Conservation (phyloP, 2,113 vertebrate species). For the Cepphus grylle region DNA sequence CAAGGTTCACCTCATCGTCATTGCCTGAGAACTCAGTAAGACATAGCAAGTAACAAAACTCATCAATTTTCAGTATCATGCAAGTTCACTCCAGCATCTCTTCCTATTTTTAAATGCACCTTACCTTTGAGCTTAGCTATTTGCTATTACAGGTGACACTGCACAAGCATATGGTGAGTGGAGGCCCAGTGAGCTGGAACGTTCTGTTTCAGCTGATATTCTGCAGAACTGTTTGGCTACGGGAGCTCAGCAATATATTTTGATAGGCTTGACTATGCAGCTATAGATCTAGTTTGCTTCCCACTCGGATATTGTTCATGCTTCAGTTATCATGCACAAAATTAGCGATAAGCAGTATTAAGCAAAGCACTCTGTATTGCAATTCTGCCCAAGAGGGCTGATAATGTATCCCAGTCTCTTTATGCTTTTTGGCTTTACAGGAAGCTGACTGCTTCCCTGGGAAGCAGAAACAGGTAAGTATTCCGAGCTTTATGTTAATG, state of each 20-base stretch:
- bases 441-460: neutral
- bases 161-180: neutral
- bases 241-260: conserved; percentile 44
- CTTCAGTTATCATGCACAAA: conserved; percentile 51
- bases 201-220: conserved; percentile 12
- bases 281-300: conserved; percentile 47
- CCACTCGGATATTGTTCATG: conserved; percentile 29
- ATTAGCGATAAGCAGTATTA: conserved; percentile 54
- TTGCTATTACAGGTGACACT: conserved; percentile 23
- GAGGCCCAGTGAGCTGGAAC: conserved; percentile 56
- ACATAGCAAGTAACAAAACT: neutral
- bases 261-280: conserved; percentile 40
- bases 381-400: conserved; percentile 23
- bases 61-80: neutral
- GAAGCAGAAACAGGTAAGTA: conserved; percentile 3
- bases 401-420: conserved; percentile 5
- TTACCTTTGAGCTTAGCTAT: neutral
- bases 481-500: conserved; percentile 20
- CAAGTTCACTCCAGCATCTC: neutral
- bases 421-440: neutral
- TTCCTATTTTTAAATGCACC: conserved; percentile 29
- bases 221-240: conserved; percentile 18
- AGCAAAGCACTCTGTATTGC: conserved; percentile 4
- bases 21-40: neutral
- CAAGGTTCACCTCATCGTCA: neutral